Percentiles rank a stretch among this genome's conserved stretches.
Evolutionary conservation across 2,888 invertebrate species (phyloP).

Genomic region (Strigamia crassipes): DNA sequence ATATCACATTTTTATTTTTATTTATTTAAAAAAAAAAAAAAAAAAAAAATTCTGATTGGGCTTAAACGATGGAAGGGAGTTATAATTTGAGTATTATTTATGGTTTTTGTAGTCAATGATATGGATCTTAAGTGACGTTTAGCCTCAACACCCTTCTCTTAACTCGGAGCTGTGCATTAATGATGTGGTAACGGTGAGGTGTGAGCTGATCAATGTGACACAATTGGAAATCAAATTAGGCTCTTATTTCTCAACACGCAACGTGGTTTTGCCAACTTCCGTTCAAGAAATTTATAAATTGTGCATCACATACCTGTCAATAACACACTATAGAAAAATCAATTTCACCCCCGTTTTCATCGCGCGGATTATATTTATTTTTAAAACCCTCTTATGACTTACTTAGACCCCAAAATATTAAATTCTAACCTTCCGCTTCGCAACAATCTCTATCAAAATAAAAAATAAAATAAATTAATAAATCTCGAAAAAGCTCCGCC

Average conservation of each 20-base stretch:
- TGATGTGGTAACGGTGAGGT: slow-evolving; percentile 40
- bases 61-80: background rate
- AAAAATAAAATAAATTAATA: no score
- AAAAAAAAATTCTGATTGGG: no score
- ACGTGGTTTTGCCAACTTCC: slow-evolving; percentile 29
- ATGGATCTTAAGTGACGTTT: slow-evolving; percentile 14
- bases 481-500: no score
- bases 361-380: background rate
- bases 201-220: slow-evolving; percentile 42
- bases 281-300: slow-evolving; percentile 26
- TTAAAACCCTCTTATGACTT: background rate
- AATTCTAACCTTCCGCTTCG: no score
- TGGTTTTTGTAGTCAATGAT: background rate
- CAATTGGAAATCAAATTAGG: slow-evolving; percentile 42
- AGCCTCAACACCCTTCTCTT: background rate
- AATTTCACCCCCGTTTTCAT: background rate
- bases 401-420: no score
- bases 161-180: slow-evolving; percentile 27
- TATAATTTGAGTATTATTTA: background rate
- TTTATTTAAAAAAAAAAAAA: background rate
- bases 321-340: background rate
- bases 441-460: no score
- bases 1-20: no score
- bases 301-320: slow-evolving; percentile 23
- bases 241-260: slow-evolving; percentile 36